Evolutionary conservation across 1,140 invertebrate species (phyloP).

Genomic region (Euura saliciscinereae): DNA sequence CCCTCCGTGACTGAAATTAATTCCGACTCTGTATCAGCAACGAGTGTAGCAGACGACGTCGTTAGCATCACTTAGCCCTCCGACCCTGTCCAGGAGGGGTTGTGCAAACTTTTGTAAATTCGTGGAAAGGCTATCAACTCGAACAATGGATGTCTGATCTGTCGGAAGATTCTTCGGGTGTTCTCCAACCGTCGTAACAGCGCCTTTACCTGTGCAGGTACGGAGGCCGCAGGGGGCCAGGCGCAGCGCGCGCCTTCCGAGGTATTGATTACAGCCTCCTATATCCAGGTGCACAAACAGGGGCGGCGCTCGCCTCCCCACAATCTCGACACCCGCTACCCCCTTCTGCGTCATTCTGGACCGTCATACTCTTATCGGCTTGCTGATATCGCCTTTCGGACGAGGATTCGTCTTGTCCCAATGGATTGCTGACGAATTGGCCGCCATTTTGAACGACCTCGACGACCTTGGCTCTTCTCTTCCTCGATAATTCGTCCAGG

Average conservation of each 20-base stretch:
- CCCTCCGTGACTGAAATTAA: no score
- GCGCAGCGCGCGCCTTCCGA: neutral
- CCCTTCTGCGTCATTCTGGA: neutral
- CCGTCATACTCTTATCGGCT: neutral
- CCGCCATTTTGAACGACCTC: no score
- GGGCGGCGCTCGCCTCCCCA: neutral
- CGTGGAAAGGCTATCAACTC: neutral
- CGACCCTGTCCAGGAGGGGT: neutral
- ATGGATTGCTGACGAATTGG: no score
- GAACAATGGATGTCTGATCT: neutral
- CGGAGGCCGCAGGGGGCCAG: neutral
- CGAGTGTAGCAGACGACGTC: no score
- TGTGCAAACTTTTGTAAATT: neutral
- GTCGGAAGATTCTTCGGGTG: no score
- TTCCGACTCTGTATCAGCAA: no score
- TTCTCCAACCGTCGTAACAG: neutral
- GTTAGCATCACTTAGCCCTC: neutral
- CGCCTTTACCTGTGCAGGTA: neutral
- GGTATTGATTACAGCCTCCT: slow-evolving; percentile 7
- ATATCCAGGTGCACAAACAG: slow-evolving; percentile 7
- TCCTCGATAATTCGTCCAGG: no score
- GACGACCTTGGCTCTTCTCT: no score
- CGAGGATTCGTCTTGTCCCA: no score
- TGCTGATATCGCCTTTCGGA: no score
- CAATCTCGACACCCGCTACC: neutral